A percentile compares a stretch with the other conserved stretches of the same genome.
These are phyloP conservation scores for Polia nebulosa DNA, from an alignment of 2,888 invertebrate genomes.

Conservation along the genomic window DNA sequence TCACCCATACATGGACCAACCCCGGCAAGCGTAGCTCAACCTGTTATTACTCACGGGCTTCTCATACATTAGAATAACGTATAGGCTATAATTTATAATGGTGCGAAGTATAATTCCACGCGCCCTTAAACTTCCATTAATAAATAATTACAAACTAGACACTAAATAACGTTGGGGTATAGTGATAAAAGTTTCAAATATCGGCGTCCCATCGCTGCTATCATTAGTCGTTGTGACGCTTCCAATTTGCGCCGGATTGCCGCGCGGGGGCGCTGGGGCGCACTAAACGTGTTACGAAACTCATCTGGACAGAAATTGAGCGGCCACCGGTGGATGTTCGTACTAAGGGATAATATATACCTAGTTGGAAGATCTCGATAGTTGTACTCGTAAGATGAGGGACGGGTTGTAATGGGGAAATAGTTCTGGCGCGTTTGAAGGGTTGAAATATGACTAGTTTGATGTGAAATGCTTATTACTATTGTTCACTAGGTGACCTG, in stretches of 20 bases:
- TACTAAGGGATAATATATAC: conserved; percentile 3
- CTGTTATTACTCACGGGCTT: no score
- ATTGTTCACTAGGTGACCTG: no score
- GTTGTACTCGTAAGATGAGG: conserved; percentile 6
- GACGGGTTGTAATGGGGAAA: not conserved
- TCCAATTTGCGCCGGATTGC: conserved; percentile 70
- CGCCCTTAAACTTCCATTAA: not conserved
- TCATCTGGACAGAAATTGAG: conserved; percentile 74
- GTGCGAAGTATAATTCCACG: no score
- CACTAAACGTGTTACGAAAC: conserved; percentile 72
- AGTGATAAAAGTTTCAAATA: conserved; percentile 50
- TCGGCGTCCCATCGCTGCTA: conserved; percentile 27
- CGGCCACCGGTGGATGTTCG: conserved; percentile 25
- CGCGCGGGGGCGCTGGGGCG: conserved; percentile 58
- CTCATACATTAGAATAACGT: no score
- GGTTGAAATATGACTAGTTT: not conserved
- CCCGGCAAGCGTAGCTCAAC: no score
- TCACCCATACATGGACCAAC: no score
- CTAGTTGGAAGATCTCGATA: conserved; percentile 21
- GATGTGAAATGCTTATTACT: not conserved
- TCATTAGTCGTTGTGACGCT: conserved; percentile 57
- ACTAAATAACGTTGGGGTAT: conserved; percentile 10
- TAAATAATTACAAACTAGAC: conserved; percentile 13
- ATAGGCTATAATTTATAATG: no score
- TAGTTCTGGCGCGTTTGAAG: not conserved